Evolutionary conservation across 2,888 invertebrate genomes (phyloP), one percentile per base, ranked within the genome.

Genomic region (Trichopria drosophilae): DNA sequence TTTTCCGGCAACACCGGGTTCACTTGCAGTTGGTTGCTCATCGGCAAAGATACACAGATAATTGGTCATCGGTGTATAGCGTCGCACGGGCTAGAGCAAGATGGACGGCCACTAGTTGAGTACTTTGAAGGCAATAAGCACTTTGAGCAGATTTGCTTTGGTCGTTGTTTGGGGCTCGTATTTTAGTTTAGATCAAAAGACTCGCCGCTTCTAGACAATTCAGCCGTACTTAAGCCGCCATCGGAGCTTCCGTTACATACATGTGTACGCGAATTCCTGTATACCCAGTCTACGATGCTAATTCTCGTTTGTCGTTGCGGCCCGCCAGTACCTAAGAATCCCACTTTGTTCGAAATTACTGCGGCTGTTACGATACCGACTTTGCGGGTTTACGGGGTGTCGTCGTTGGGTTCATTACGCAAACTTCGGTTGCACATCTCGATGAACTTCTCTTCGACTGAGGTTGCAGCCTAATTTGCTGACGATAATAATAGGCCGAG

Each of bases 171-270:
- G 68, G 73, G 73, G 66, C 64, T 71, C 65, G 69, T 67, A 73
- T 72, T 73, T 73, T 72, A 72, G 72, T 72, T 71, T 61, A 72
- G 70, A 73, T 73, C 73, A 73, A 73, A 73, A 72, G 73, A 72
- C 68, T 67, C 51, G 55, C 52, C 47, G 45, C 53, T 56, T 40
- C 64, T 62, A 61, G 68, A 64, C 72, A 71, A 73, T 73, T 68
- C 71, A 70, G 63, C 71, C 72, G 72, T 73, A 67, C 57, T 64
- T 68, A 68, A 71, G 63, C 64, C 53, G 61, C 53, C 57, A 35
- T 18, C 37, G 43, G 39, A 54, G 45, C 47, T 45, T 45, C 48
- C 47, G 42, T 54, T 44, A 48, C 47, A 53, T 51, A 55, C 47
- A n/a, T 22, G 19, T 18, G 57, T 54, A 55, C 54, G 52, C 51